Evolutionary conservation across 2,888 invertebrate genomes (phyloP), one percentile per base, ranked within the genome.

Genomic region (Campoletis raptor): DNA sequence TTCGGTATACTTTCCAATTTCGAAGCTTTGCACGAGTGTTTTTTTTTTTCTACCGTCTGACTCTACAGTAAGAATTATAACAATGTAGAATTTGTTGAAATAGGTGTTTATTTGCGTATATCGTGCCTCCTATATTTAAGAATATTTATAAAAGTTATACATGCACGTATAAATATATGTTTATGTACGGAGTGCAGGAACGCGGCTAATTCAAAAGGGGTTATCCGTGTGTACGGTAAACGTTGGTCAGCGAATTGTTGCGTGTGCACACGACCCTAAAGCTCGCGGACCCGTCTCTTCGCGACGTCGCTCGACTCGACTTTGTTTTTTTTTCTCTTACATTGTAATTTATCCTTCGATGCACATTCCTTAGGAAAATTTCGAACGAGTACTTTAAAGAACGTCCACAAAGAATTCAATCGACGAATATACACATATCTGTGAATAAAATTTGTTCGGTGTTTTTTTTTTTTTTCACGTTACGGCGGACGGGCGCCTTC

Each of bases 211-310:
- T 84, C 84, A 61, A 69, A 74, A 76, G 74, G 61, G 61, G 74
- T 76, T 70, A 70, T 21, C 48, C 70, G 77, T 83, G 66, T 76
- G 82, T 52, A 74, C 66, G 69, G 81, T 76, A 74, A 78, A 79
- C 72, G 67, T 74, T 81, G 69, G 78, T 84, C 81, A 86, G 86
- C 81, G 78, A 84, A 86, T 81, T 81, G 84, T 86, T 78, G 69
- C 81, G 81, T 78, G 86, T 86, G 86, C 86, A 86, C 86, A 86
- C 86, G 86, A 78, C 83, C 86, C 86, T 81, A 86, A 81, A 86
- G 61, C 70, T 77, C 36, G 57, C 36, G 57, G 78, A 85, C 66
- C 77, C 78, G 82, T 73, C 78, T 77, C 81, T 72, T 77, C 76
- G 66, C 52, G 54, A 37, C 76, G 80, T 66, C 76, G 76, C 48